Base-by-base conservation (phyloP, 2,797 vertebrate genomes). In the Eutrigla gurnardus region DNA sequence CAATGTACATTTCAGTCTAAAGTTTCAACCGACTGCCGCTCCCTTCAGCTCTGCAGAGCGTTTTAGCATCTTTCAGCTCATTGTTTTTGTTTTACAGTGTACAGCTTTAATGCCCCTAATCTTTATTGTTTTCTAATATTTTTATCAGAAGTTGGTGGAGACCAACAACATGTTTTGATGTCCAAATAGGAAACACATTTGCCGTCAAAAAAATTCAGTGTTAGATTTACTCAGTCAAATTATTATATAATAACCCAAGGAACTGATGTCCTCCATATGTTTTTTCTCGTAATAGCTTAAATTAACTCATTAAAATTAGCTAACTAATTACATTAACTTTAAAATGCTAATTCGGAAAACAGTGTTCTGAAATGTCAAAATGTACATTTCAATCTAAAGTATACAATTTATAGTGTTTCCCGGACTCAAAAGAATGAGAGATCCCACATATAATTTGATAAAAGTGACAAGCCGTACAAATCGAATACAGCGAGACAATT, bases 391-490 rank as follows among this genome's bases (percentile, higher is more conserved):
- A 42, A 69, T 66, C 67, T 39, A 6, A 53, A 73, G 7, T 54
- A 33, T 60, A 25, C 42, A 37, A 58, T 58, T 54, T 52, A 9
- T 14, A 25, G 25, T 25, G 25, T 25, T 25, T 25, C 25, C 25
- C 2, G 60, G 77, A 77, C 83, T 78, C 61, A 39, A 75, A 86
- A 82, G 70, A 73, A 65, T 47, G 82, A 89, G 74, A 74, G 73
- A 90, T 89, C 73, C 78, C 72, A 67, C 73, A 80, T 86, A 91
- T 92, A 92, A 94, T 94, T 93, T 92, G 84, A 93, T 92, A 88
- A 93, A 93, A 92, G 91, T 93, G 91, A 94, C 93, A 94, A 87
- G 87, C 69, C 75, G 72, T 90, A 93, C 92, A 93, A 93, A 93
- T 92, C 65, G 83, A 92, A 91, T 78, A 87, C 83, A 84, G 92